A percentile compares a stretch with the other conserved stretches of the same genome.
phyloP scores from a whole-genome alignment of 2,113 vertebrate species.

The Carollia perspicillata region DNA sequence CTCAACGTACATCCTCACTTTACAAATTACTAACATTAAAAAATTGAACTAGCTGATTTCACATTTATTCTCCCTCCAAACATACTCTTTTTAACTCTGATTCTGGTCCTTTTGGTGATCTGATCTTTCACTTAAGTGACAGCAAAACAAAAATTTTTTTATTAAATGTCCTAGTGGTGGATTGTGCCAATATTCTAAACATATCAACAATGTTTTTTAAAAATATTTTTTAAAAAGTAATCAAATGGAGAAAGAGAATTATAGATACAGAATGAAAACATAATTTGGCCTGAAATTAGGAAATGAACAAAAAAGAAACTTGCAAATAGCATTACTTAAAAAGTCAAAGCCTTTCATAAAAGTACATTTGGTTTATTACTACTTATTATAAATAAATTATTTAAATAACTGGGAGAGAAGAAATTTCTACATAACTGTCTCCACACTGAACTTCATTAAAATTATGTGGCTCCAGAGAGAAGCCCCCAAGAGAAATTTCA shows the following conservation, averaged over 20 bases:
- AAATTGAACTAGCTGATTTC: neutral
- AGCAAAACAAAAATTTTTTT: neutral
- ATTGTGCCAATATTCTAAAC: neutral
- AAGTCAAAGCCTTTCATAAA: constrained; percentile 11
- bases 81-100: neutral
- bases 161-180: neutral
- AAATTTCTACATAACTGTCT: constrained; percentile 21
- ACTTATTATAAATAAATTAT: constrained; percentile 59
- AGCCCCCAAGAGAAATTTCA: constrained; percentile 36
- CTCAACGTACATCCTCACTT: neutral
- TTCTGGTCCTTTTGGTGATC: neutral
- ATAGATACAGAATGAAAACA: neutral
- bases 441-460: constrained; percentile 39
- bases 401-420: constrained; percentile 45
- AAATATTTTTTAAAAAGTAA: neutral
- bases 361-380: neutral
- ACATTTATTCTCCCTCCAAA: neutral
- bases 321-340: constrained; percentile 28
- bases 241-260: neutral
- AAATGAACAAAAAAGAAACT: constrained; percentile 14
- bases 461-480: constrained; percentile 7
- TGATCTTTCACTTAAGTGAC: neutral
- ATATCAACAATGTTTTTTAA: neutral
- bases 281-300: neutral
- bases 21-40: neutral